phyloP scores from a whole-genome alignment of 1,140 invertebrate species.

The Nasonia vitripennis region DNA sequence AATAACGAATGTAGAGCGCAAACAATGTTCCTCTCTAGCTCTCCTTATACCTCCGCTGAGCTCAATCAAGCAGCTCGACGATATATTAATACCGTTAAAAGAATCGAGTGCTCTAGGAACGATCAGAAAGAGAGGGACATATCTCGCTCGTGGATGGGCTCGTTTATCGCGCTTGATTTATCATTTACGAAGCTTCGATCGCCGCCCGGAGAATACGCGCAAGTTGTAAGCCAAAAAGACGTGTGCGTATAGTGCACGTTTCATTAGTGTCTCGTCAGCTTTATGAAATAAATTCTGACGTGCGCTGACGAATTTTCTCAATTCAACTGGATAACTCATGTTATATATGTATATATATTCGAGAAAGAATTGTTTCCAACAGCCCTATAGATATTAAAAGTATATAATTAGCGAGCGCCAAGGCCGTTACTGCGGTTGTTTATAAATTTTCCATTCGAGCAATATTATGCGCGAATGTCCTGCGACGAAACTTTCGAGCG shows the following conservation, averaged over 20 bases:
- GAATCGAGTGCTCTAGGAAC: background rate
- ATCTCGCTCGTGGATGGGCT: background rate
- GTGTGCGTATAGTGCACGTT: too few relatives aligned
- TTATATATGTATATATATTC: too few relatives aligned
- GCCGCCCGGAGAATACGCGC: background rate
- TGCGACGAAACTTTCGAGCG: background rate
- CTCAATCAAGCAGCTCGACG: too few relatives aligned
- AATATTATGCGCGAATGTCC: too few relatives aligned
- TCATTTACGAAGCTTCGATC: slow-evolving; percentile 20
- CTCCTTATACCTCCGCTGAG: background rate
- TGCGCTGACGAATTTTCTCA: too few relatives aligned
- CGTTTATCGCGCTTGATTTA: slow-evolving; percentile 28
- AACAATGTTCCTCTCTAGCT: background rate
- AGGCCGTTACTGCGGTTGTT: too few relatives aligned
- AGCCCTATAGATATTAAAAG: too few relatives aligned
- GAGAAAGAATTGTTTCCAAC: too few relatives aligned
- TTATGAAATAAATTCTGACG: slow-evolving; percentile 5
- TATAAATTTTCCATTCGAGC: too few relatives aligned
- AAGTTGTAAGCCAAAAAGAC: background rate
- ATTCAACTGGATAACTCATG: too few relatives aligned
- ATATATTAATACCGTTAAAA: background rate
- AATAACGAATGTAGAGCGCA: background rate
- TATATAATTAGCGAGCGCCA: too few relatives aligned
- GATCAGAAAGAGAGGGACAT: background rate
- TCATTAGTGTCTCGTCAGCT: background rate